These are phyloP conservation scores for Tetropium fuscum DNA, from an alignment of 2,888 invertebrate species.

Conservation along the genomic window DNA sequence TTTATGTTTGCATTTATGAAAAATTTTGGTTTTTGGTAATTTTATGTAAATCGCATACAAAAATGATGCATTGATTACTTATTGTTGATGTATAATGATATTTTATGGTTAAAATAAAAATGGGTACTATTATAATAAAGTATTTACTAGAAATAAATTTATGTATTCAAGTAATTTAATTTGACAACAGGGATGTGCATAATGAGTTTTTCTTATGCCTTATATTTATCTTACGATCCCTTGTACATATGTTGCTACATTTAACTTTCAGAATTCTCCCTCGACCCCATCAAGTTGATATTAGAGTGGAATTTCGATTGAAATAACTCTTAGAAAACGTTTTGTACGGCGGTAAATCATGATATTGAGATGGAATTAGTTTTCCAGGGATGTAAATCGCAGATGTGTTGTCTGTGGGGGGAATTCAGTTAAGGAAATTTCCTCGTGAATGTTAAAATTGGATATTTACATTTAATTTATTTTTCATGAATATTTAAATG, in stretches of 20 bases:
- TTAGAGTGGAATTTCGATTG: slow-evolving; percentile 55
- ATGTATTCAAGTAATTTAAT: neutral
- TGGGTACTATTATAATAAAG: neutral
- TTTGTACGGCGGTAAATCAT: slow-evolving; percentile 55
- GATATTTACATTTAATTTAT: slow-evolving; percentile 54
- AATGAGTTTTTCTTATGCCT: slow-evolving; percentile 46
- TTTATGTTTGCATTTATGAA: no score
- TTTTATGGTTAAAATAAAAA: neutral
- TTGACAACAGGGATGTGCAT: slow-evolving; percentile 41
- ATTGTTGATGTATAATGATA: no score
- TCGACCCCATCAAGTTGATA: slow-evolving; percentile 51
- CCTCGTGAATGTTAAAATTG: slow-evolving; percentile 37
- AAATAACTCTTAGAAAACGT: slow-evolving; percentile 58
- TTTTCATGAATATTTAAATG: slow-evolving; percentile 54
- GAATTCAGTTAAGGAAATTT: slow-evolving; percentile 49
- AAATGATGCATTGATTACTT: neutral
- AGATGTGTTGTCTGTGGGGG: slow-evolving; percentile 51
- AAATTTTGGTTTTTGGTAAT: no score
- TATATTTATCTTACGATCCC: slow-evolving; percentile 37
- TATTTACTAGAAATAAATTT: neutral
- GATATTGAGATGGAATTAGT: slow-evolving; percentile 53
- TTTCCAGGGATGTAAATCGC: slow-evolving; percentile 55
- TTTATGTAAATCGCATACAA: neutral
- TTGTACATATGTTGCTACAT: slow-evolving; percentile 28
- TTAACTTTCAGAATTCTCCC: slow-evolving; percentile 15